These are phyloP conservation scores for Heliothis subflexa DNA, from an alignment of 1,140 invertebrate genomes.

Conservation along the genomic window DNA sequence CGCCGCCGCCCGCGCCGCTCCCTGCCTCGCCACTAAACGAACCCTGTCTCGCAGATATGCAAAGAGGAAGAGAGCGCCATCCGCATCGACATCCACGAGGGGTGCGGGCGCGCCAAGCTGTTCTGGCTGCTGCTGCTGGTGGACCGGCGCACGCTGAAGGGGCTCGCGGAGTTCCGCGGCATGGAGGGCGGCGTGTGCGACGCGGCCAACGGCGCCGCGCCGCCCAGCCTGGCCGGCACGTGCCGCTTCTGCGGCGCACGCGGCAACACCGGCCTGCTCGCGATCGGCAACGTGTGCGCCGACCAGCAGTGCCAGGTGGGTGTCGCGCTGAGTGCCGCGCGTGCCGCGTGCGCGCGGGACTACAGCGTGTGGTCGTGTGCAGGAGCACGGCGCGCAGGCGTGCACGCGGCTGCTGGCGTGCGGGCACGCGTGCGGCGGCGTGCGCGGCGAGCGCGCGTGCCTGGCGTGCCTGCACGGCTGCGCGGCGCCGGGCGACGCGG, in stretches of 20 bases:
- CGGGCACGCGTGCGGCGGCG: conserved; percentile 97
- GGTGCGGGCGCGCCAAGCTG: conserved; percentile 97
- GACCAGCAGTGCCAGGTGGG: conserved; percentile 95
- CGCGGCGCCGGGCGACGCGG: conserved; percentile 73
- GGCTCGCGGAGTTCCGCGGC: conserved; percentile 96
- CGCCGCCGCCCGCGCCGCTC: neutral
- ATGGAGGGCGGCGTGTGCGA: conserved; percentile 70
- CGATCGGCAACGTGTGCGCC: conserved; percentile 97
- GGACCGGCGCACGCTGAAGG: conserved; percentile 96
- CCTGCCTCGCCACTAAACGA: neutral
- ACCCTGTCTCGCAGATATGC: conserved; percentile 88
- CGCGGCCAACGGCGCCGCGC: conserved; percentile 58
- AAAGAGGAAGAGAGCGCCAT: conserved; percentile 98
- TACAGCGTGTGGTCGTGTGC: conserved; percentile 45
- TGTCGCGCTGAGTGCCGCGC: neutral
- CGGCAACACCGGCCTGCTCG: conserved; percentile 93
- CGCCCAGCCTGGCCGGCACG: conserved; percentile 88
- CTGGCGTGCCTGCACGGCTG: conserved; percentile 97
- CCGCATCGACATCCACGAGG: conserved; percentile 97
- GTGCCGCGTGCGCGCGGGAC: no score
- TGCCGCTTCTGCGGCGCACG: conserved; percentile 97
- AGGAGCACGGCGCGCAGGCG: conserved; percentile 94
- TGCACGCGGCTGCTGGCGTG: conserved; percentile 94
- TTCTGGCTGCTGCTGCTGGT: conserved; percentile 98
- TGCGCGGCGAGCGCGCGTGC: conserved; percentile 93